Evolutionary conservation across 1,140 invertebrate species (phyloP), one percentile per base, ranked within the genome.

Genomic region (Heliconius hewitsoni): DNA sequence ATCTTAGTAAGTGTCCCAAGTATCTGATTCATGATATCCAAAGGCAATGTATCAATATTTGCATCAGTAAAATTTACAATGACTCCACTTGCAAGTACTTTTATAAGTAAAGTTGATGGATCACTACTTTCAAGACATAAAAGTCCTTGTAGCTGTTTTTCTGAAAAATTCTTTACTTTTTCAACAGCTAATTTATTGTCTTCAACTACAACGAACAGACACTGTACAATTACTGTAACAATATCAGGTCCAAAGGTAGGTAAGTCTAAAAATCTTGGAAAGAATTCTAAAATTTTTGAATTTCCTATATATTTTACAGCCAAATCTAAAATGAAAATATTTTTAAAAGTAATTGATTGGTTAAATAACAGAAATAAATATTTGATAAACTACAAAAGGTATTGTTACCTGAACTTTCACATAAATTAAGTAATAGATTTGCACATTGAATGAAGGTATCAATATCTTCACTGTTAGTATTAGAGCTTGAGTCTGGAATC

Each of bases 381-480:
- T 66, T 66, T 66, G 60, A 66, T 66, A 16, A 66, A 30, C 3
- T 5, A 30, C 13, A 66, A 66, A 66, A 66, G 3, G 16, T 66
- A 5, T 1, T 13, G 60, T 87, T 89, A 93, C 93, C 91, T 86
- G 91, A 95, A 85, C 95, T 96, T 87, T 96, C 96, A 90, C 96
- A 97, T 37, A 97, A 90, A 87, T 96, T 97, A 95, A 96, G 96
- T 2, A 97, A 86, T 39, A 97, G 92, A 87, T 96, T 95, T 1
- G 96, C 94, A 78, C 95, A 95, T 84, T 97, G 96, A 57, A 96
- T 86, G 89, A 97, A 96, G 72, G 96, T 96, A 84, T 97, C 96
- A 73, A 94, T 95, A 84, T 96, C 95, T 81, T 96, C 94, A 82
- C 96, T 95, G 83, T 95, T 96, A 79, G 88, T 89, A 81, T 94